Base-by-base conservation (phyloP, 2,113 vertebrate genomes). In the Cnemophilus loriae region DNA sequence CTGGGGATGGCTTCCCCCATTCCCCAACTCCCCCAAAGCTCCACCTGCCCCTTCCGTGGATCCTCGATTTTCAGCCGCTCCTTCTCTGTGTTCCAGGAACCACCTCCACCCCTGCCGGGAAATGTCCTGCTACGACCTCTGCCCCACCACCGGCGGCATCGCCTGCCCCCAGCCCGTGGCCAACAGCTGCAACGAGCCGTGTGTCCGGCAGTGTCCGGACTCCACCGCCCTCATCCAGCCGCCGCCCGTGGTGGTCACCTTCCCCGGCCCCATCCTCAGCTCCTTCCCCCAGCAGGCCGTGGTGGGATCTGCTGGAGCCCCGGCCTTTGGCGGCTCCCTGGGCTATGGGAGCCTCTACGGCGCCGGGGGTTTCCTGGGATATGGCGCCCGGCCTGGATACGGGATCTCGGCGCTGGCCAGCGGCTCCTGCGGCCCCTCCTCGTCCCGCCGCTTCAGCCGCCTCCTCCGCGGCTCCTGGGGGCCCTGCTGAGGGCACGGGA, bases 181-280 rank as follows among this genome's bases (percentile, higher is more conserved):
- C 7, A 50, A 91, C 56, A 95, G 90, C 88, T 95, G 96, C 13
- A 96, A 96, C 0, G 93, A 96, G 82, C 64, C 35, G 0, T 96
- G 96, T 0, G 88, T 55, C 10, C 88, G 69, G 0, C 96, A 95
- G 88, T 96, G 96, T n/a, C 94, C 90, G 0, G 90, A 96, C 69
- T 96, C 96, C 0, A 63, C 83, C 0, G 85, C 94, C 4, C 0
- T 96, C 2, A 95, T 96, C 78, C 96, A 96, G 47, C 96, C 94
- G 0, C 96, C 96, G 0, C 93, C 96, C 0, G 88, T 96, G 0
- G 69, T 95, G 0, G 26, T 96, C 86, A 96, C 96, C 67, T 84
- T 96, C 83, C 96, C 96, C 0, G 96, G 96, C 1, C 93, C 96
- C 93, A 96, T 96, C 83, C 95, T 96, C 86, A 96, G 93, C 91